Conservation (phyloP, 2,797 vertebrate genomes). For the Bradypodion pumilum region DNA sequence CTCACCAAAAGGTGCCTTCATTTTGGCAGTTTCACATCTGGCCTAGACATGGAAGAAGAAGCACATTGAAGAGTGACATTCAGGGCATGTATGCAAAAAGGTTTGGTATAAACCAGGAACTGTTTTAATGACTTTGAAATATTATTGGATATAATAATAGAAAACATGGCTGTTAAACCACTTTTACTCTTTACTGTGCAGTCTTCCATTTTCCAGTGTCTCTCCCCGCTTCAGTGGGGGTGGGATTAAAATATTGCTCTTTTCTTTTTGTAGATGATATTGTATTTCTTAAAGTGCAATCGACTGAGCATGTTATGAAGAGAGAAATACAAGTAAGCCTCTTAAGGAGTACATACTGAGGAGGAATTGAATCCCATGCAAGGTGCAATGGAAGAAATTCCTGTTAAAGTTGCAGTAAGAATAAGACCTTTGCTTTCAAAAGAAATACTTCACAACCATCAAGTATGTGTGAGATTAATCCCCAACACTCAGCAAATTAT, state of each 20-base stretch:
- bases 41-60: too few relatives aligned
- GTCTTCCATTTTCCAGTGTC: neutral
- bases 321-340: conserved; percentile 41
- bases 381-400: conserved; percentile 82
- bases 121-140: neutral
- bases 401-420: conserved; percentile 88
- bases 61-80: neutral
- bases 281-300: conserved; percentile 49
- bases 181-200: neutral
- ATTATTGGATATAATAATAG: neutral
- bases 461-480: conserved; percentile 82
- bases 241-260: neutral
- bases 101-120: neutral
- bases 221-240: neutral
- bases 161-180: neutral
- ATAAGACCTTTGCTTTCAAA: conserved; percentile 87
- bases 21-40: too few relatives aligned
- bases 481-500: conserved; percentile 81
- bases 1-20: too few relatives aligned
- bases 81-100: too few relatives aligned
- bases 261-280: conserved; percentile 27
- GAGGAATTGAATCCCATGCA: conserved; percentile 39
- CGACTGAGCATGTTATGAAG: conserved; percentile 31
- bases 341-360: conserved; percentile 42
- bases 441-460: conserved; percentile 85